Base-by-base conservation (phyloP, 2,113 vertebrate species). In the Peromyscus polionotus region DNA sequence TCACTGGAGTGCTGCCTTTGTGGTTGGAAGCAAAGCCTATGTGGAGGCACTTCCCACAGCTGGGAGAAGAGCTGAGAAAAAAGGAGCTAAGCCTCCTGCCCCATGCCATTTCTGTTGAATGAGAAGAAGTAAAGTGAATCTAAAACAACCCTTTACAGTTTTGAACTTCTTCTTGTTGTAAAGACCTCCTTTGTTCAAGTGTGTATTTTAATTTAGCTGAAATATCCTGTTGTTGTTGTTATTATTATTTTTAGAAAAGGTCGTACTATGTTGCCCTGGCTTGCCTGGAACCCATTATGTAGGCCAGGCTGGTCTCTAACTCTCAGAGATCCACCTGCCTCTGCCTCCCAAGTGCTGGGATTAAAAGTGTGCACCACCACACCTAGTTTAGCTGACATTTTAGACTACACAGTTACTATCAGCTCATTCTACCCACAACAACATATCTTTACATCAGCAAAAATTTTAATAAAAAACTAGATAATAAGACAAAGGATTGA, bases 391-490 rank as follows among this genome's bases (percentile, higher is more conserved):
- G 39, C 28, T 45, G 42, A 33, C 9, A 6, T 48, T 7, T 93
- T 95, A 77, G 80, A 68, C 73, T 91, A 93, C 14, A 70, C 88
- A 93, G 91, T 93, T 97, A 96, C 3, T 72, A 86, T 89, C 77
- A 95, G 48, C 86, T 97, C 97, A 80, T 97, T 83, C 94, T 97
- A 67, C 92, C 83, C 36, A 89, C 76, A 98, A 97, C 97, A 92
- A 98, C 97, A 92, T 73, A 97, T 77, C 20, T 98, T 95, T 97
- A 83, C 54, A 97, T 51, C 76, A 87, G 85, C 87, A 96, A 93
- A 92, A 96, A 65, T n/a, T 33, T 95, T 95, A 97, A 96, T 39
- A 96, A 95, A 95, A 97, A 98, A 54, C 97, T 96, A 97, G 24
- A 51, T 96, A 63, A 68, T 93, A 97, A 96, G 61, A 98, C 96